Conservation (phyloP, 2,113 vertebrate species). For the Mus pahari region DNA sequence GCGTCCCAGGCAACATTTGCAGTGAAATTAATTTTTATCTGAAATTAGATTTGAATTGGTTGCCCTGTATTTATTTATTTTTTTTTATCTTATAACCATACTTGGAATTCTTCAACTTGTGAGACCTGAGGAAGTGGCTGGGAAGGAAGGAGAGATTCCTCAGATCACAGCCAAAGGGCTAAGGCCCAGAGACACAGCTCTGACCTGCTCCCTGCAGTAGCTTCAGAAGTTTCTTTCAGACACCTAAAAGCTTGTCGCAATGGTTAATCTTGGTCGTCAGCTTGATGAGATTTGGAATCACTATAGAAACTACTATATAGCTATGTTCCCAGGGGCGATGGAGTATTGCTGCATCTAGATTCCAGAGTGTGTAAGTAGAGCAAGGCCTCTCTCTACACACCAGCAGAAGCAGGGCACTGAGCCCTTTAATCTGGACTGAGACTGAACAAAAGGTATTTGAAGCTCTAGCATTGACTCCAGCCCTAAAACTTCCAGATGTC, state of each 20-base stretch:
- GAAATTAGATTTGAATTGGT: slow-evolving; percentile 1
- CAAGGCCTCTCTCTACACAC: too few relatives aligned
- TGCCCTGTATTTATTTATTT: not conserved
- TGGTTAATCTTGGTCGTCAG: not conserved
- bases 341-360: too few relatives aligned
- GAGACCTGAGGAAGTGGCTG: not conserved
- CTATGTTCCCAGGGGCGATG: too few relatives aligned
- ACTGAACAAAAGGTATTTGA: too few relatives aligned
- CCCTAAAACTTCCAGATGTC: too few relatives aligned
- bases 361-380: too few relatives aligned
- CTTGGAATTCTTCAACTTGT: not conserved
- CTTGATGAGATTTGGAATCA: not conserved
- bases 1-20: not conserved
- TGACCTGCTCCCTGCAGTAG: not conserved
- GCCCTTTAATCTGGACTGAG: too few relatives aligned
- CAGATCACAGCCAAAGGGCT: not conserved
- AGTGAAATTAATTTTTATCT: not conserved
- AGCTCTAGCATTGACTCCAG: too few relatives aligned
- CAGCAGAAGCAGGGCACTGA: too few relatives aligned
- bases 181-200: not conserved
- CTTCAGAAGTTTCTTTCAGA: not conserved
- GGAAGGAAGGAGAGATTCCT: not conserved
- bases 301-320: not conserved
- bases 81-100: not conserved
- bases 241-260: not conserved